Base-by-base conservation (phyloP, 1,140 invertebrate genomes). In the Drosophila pandora region DNA sequence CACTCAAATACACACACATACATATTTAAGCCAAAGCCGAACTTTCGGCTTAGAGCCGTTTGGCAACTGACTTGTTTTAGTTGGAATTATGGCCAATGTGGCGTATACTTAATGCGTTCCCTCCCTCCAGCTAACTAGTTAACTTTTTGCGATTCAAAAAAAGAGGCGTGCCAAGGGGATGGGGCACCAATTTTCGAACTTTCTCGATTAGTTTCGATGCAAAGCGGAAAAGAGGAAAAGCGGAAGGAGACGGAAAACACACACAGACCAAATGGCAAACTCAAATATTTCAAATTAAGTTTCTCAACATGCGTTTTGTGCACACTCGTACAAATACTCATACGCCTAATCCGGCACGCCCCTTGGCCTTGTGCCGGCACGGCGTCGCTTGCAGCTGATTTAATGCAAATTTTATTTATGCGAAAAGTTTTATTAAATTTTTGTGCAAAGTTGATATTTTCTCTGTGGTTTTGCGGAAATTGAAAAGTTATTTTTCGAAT, bases 391-490 rank as follows among this genome's bases (percentile, higher is more conserved):
- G 82, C 82, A 87, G 82, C 79, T 87, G 82, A 87, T 88, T 88
- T 88, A 88, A 88, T 88, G 83, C 83, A 88, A 88, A 89, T 88
- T 88, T 89, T 88, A 88, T 88, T 88, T 88, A 88, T 88, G 83
- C 83, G 83, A 88, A 88, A 88, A 88, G 83, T 88, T 88, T 88
- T 88, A 88, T 88, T 88, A 88, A 88, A 88, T 88, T 88, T 88
- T 88, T 88, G 83, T 79, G 83, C 83, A 88, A 88, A 88, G 83
- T 88, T 88, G 80, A 88, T 88, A 88, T 88, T 88, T 87, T 88
- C 83, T 88, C 83, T 88, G 83, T 88, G 83, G 83, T 88, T 88
- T 88, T 88, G 83, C 83, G 83, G 83, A 88, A 88, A 88, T 88
- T 88, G 83, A 88, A 88, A 88, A 88, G 83, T 88, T 88, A 88